A percentile compares a stretch with the other conserved stretches of the same genome.
phyloP scores from a whole-genome alignment of 2,797 vertebrate genomes.

The Denticeps clupeoides region DNA sequence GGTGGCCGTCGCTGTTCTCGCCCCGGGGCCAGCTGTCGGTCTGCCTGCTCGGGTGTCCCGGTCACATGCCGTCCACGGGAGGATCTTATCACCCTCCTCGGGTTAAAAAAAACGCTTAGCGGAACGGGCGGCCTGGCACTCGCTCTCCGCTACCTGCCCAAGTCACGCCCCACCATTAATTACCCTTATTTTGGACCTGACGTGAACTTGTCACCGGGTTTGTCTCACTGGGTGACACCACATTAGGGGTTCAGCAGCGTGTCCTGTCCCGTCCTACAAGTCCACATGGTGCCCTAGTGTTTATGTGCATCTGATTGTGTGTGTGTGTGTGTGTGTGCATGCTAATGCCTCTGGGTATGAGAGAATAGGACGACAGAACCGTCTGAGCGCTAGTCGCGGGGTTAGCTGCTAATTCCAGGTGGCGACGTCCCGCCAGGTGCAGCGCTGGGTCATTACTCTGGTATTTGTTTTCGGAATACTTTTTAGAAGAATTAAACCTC shows the following conservation, averaged over 20 bases:
- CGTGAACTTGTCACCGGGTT: too few relatives aligned
- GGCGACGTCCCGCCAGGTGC: constrained; percentile 65
- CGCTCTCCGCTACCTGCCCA: constrained; percentile 21
- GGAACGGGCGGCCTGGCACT: constrained; percentile 26
- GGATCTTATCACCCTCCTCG: constrained; percentile 55
- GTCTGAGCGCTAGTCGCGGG: constrained; percentile 45
- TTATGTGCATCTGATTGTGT: background rate
- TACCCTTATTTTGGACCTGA: too few relatives aligned
- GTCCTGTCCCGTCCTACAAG: constrained; percentile 8
- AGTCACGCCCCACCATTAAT: constrained; percentile 12
- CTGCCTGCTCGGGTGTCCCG: constrained; percentile 50
- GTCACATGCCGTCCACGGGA: constrained; percentile 48
- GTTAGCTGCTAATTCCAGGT: constrained; percentile 63
- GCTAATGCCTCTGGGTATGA: constrained; percentile 11
- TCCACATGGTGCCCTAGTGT: background rate
- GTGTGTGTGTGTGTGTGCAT: constrained; percentile 13
- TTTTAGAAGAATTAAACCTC: constrained; percentile 45
- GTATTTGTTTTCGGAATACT: constrained; percentile 68
- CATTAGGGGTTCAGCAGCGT: constrained; percentile 6
- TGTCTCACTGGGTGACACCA: too few relatives aligned
- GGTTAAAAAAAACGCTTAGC: constrained; percentile 50
- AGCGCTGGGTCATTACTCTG: constrained; percentile 54
- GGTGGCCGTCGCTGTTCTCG: constrained; percentile 40
- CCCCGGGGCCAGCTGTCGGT: constrained; percentile 44
- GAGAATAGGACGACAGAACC: constrained; percentile 29